Evolutionary conservation across 2,888 invertebrate species (phyloP).

Genomic region (Pseudoips prasinana): DNA sequence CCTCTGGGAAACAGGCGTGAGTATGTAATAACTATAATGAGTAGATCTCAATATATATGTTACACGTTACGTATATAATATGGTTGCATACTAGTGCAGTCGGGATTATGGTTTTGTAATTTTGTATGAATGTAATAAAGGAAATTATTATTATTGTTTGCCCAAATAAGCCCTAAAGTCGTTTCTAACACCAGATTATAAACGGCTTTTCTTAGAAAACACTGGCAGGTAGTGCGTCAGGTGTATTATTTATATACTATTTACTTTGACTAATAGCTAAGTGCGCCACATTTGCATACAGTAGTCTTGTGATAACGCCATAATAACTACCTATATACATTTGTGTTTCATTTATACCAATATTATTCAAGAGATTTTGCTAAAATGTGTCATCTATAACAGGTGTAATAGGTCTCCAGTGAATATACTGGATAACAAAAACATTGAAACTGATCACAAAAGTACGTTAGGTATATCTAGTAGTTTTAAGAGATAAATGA

Average conservation of each 20-base stretch:
- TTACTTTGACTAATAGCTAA: conserved; percentile 27
- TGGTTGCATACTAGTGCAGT: too few species aligned
- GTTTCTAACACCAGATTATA: conserved; percentile 12
- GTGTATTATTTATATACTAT: conserved; percentile 16
- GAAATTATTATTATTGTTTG: not conserved
- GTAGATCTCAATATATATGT: too few species aligned
- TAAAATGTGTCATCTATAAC: conserved; percentile 12
- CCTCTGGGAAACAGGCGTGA: too few species aligned
- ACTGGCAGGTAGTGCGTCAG: conserved; percentile 7
- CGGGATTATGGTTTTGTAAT: too few species aligned
- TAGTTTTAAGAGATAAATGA: too few species aligned
- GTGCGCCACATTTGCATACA: conserved; percentile 16
- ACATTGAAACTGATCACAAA: too few species aligned
- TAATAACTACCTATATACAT: conserved; percentile 18
- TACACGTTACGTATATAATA: too few species aligned
- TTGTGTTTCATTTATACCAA: conserved; percentile 3
- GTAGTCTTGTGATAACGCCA: conserved; percentile 28
- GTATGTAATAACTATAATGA: too few species aligned
- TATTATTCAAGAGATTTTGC: conserved; percentile 15
- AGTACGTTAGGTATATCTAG: too few species aligned
- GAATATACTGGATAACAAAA: too few species aligned
- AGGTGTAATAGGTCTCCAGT: too few species aligned
- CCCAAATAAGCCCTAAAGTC: conserved; percentile 4
- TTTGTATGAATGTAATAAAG: too few species aligned
- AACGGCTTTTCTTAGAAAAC: conserved; percentile 28